Evolutionary conservation across 2,888 invertebrate genomes (phyloP).

Genomic region (Hofmannophila pseudospretella): DNA sequence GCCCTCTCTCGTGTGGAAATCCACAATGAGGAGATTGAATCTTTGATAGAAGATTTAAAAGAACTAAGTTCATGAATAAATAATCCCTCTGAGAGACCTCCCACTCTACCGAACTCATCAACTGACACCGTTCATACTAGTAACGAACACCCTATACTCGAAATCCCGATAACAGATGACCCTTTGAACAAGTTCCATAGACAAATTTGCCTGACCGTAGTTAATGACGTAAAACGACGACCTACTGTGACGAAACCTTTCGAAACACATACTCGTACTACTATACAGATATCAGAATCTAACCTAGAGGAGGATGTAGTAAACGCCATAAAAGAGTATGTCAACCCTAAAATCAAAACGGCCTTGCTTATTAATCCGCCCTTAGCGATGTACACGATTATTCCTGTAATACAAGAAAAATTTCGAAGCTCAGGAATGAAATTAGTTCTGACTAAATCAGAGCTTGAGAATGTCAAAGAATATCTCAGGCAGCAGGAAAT

Average conservation of each 20-base stretch:
- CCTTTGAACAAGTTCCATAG: constrained; percentile 7
- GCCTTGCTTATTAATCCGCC: constrained; percentile 17
- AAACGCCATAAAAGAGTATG: constrained; percentile 22
- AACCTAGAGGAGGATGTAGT: no score
- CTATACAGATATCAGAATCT: constrained; percentile 16
- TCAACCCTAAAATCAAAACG: constrained; percentile 23
- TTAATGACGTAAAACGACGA: constrained; percentile 16
- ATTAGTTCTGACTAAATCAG: constrained; percentile 16
- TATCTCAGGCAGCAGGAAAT: constrained; percentile 22
- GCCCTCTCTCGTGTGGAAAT: no score
- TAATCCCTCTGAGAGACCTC: constrained; percentile 9
- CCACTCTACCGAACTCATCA: neutral
- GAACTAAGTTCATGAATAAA: constrained; percentile 8
- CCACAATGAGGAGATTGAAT: neutral
- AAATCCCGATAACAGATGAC: constrained; percentile 9
- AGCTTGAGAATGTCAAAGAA: constrained; percentile 20
- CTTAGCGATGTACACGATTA: constrained; percentile 14
- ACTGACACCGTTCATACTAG: neutral
- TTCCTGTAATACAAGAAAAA: constrained; percentile 18
- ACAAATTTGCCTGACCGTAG: no score
- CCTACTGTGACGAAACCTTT: constrained; percentile 20
- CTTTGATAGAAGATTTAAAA: constrained; percentile 6
- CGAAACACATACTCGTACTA: constrained; percentile 16
- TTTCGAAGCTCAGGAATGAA: constrained; percentile 22
- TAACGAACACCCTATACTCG: constrained; percentile 4